phyloP scores from a whole-genome alignment of 2,888 invertebrate species.

The Lottia scabra region DNA sequence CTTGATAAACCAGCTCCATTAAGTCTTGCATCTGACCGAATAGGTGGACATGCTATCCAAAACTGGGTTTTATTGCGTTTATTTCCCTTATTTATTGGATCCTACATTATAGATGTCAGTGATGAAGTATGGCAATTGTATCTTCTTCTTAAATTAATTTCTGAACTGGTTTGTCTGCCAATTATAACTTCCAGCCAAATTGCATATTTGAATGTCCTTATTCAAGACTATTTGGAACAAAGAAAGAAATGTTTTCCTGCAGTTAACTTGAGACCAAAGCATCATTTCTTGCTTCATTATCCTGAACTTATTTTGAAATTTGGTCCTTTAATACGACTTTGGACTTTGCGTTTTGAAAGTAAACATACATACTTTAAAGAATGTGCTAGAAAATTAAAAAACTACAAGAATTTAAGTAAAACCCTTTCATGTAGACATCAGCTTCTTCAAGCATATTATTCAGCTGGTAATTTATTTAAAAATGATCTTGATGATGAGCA shows the following conservation, averaged over 20 bases:
- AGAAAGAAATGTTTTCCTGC: conserved; percentile 18
- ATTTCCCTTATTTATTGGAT: no score
- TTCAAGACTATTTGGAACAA: conserved; percentile 16
- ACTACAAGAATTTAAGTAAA: conserved; percentile 21
- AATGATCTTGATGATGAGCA: neutral
- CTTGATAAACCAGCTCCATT: no score
- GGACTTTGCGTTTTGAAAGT: conserved; percentile 37
- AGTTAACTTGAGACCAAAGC: conserved; percentile 22
- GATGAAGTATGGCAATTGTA: no score
- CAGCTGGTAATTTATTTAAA: neutral
- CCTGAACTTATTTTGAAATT: conserved; percentile 22
- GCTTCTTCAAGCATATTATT: neutral
- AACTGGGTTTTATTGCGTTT: no score
- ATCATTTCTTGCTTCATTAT: conserved; percentile 30
- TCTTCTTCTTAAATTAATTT: no score
- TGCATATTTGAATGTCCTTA: conserved; percentile 15
- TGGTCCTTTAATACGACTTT: conserved; percentile 13
- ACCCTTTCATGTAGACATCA: neutral
- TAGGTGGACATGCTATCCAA: no score
- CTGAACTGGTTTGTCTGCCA: no score
- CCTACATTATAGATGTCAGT: no score
- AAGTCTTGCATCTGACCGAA: no score
- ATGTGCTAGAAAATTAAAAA: conserved; percentile 26
- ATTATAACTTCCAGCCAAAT: conserved; percentile 10
- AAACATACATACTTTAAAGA: conserved; percentile 36